These are phyloP conservation scores for Meda fulgida DNA, from an alignment of 2,797 vertebrate species.

Conservation along the genomic window DNA sequence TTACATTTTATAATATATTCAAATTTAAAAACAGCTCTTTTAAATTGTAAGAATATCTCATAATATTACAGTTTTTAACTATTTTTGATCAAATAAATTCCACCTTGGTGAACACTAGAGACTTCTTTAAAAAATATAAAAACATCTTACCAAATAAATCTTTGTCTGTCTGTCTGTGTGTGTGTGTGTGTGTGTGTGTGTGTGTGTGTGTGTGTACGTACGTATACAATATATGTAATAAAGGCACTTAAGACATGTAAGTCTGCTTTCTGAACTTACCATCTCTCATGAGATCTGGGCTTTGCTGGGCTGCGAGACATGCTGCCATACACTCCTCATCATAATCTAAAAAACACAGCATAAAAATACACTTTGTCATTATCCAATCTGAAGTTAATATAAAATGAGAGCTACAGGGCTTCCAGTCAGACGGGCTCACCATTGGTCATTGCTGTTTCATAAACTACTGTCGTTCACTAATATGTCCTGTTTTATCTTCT, in stretches of 20 bases:
- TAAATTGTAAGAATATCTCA: background rate
- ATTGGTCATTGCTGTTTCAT: background rate
- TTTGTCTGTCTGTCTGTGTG: too few relatives aligned
- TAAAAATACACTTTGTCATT: background rate
- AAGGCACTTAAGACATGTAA: background rate
- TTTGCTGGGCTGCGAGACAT: constrained; percentile 5
- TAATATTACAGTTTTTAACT: background rate
- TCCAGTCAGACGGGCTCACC: background rate
- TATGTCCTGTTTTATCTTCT: background rate
- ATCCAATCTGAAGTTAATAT: background rate
- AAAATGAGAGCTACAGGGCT: background rate
- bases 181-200: too few relatives aligned
- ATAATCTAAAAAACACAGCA: constrained; percentile 26
- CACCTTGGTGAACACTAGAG: background rate
- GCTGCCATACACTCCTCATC: constrained; percentile 26
- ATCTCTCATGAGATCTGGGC: constrained; percentile 24
- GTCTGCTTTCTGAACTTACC: constrained; percentile 26
- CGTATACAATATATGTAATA: background rate
- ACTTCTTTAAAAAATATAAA: background rate
- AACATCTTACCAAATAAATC: background rate
- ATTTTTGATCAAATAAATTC: background rate
- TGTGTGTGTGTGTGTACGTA: background rate
- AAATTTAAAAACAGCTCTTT: background rate
- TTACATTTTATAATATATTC: too few relatives aligned
- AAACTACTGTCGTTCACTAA: background rate